phyloP scores from a whole-genome alignment of 2,888 invertebrate genomes.

The Dicycla oo region DNA sequence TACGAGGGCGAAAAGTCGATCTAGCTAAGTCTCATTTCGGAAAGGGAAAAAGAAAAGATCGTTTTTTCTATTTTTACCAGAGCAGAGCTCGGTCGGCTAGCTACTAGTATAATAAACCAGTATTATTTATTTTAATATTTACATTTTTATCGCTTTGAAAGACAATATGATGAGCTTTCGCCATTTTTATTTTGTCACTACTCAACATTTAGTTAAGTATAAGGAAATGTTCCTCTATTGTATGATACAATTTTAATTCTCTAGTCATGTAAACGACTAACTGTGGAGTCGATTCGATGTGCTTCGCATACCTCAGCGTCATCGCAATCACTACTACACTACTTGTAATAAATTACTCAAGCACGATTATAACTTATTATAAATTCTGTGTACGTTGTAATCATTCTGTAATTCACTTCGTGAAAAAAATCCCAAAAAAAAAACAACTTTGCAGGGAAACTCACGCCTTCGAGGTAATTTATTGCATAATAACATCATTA shows the following conservation, averaged over 20 bases:
- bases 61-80: too few species aligned
- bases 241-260: constrained; percentile 46
- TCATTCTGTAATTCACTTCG: constrained; percentile 35
- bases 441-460: constrained; percentile 41
- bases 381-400: constrained; percentile 47
- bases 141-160: constrained; percentile 16
- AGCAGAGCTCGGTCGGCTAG: too few species aligned
- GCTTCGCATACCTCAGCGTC: constrained; percentile 38
- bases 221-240: constrained; percentile 46
- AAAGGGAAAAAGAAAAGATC: too few species aligned
- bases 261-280: constrained; percentile 61
- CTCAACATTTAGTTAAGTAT: constrained; percentile 39
- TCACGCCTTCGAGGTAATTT: constrained; percentile 38
- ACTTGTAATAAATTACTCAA: constrained; percentile 46
- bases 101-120: constrained; percentile 45
- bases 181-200: constrained; percentile 18
- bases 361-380: constrained; percentile 22
- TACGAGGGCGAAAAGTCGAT: too few species aligned
- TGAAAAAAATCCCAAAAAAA: constrained; percentile 50
- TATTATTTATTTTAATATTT: constrained; percentile 52
- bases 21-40: too few species aligned
- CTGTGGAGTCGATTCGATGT: constrained; percentile 27
- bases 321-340: constrained; percentile 28
- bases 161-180: constrained; percentile 2
- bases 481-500: constrained; percentile 48